phyloP scores from a whole-genome alignment of 2,113 vertebrate species.

The Cynopterus brachyotis region DNA sequence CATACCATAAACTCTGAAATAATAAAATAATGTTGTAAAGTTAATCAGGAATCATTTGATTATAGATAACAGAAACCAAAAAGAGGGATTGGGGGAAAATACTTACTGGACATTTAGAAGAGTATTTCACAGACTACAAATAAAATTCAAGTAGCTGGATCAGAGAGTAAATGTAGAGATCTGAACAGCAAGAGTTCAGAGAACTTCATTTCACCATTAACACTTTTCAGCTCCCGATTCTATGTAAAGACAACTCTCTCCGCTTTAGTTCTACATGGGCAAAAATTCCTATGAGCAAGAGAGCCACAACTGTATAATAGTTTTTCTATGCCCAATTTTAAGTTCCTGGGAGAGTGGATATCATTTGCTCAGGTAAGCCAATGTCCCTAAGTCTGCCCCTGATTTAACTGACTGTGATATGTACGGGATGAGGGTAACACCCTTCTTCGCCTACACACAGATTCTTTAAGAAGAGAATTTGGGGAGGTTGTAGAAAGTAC shows the following conservation, averaged over 20 bases:
- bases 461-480: neutral
- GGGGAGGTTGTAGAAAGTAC: neutral
- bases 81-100: neutral
- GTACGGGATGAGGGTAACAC: neutral
- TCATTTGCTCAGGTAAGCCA: neutral
- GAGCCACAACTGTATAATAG: neutral
- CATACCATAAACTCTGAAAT: neutral
- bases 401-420: neutral
- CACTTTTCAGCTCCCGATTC: neutral
- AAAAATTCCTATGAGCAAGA: conserved; percentile 5
- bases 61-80: conserved; percentile 6
- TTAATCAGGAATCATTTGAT: neutral
- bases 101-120: neutral
- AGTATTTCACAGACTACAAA: neutral
- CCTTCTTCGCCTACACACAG: neutral
- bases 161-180: neutral
- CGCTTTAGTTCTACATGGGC: neutral
- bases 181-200: neutral
- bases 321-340: neutral
- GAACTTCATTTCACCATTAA: neutral
- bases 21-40: neutral
- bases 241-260: neutral
- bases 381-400: neutral
- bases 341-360: neutral
- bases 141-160: neutral